Evolutionary conservation across 2,888 invertebrate genomes (phyloP).

Genomic region (Dryomyza anilis): DNA sequence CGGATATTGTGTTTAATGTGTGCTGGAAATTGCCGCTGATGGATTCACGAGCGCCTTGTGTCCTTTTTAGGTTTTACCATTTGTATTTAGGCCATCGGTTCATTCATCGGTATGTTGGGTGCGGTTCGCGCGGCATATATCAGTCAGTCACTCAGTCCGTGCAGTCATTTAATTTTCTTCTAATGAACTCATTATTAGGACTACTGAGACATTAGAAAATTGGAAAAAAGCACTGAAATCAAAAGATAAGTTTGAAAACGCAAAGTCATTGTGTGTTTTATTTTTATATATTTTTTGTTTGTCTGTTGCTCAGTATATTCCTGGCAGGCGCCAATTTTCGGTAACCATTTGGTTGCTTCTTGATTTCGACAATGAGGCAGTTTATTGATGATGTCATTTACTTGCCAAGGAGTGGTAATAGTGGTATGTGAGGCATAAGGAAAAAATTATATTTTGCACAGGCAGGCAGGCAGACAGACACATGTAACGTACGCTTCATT

Average conservation of each 20-base stretch:
- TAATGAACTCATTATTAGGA: conserved; percentile 15
- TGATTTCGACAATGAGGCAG: not conserved
- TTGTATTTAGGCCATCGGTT: not conserved
- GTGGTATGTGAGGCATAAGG: too few species aligned
- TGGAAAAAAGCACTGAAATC: conserved; percentile 16
- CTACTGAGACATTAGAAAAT: not conserved
- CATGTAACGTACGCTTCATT: not conserved
- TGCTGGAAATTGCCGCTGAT: conserved; percentile 4
- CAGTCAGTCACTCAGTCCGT: not conserved
- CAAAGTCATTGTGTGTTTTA: conserved; percentile 16
- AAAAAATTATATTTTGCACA: too few species aligned
- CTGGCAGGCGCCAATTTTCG: too few species aligned
- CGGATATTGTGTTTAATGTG: conserved; percentile 25
- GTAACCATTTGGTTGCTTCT: not conserved
- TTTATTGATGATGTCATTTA: conserved; percentile 12
- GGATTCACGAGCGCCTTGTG: not conserved
- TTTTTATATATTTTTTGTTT: not conserved
- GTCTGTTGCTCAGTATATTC: not conserved
- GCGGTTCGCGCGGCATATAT: not conserved
- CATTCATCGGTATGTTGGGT: too few species aligned
- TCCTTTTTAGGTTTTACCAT: not conserved
- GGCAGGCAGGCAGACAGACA: not conserved
- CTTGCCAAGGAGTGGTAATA: too few species aligned
- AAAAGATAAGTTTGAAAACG: conserved; percentile 18
- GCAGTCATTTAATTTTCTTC: conserved; percentile 15